Conservation (phyloP, 2,797 vertebrate genomes). For the Clarias fuscus region DNA sequence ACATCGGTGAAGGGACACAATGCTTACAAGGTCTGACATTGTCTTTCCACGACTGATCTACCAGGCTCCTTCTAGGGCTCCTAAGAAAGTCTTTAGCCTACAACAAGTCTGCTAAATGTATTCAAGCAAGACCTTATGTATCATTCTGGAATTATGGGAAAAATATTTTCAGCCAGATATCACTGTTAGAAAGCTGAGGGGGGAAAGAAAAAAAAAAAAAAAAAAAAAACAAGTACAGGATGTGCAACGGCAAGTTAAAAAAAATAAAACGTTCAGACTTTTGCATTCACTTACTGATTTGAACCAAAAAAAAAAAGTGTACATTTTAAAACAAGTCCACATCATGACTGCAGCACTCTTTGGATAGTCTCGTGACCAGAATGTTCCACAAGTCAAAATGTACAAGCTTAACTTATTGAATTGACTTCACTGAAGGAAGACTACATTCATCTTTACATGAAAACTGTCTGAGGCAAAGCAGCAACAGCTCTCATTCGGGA, state of each 20-base stretch:
- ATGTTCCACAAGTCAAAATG: constrained; percentile 48
- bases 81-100: constrained; percentile 30
- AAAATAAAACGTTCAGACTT: constrained; percentile 57
- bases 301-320: constrained; percentile 59
- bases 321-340: constrained; percentile 62
- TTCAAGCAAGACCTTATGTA: constrained; percentile 49
- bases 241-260: constrained; percentile 55
- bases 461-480: constrained; percentile 67
- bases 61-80: constrained; percentile 40
- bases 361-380: constrained; percentile 57
- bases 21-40: constrained; percentile 51
- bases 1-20: constrained; percentile 54
- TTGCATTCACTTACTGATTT: constrained; percentile 67
- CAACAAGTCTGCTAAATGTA: constrained; percentile 42
- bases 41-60: constrained; percentile 54
- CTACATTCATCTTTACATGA: constrained; percentile 73
- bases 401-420: constrained; percentile 47
- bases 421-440: constrained; percentile 73
- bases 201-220: background rate
- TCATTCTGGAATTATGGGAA: constrained; percentile 8
- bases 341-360: constrained; percentile 65
- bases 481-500: constrained; percentile 70
- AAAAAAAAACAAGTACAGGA: constrained; percentile 56
- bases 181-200: constrained; percentile 6
- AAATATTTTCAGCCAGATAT: background rate